Evolutionary conservation across 2,797 vertebrate genomes (phyloP).

Genomic region (Gallinago stenura): DNA sequence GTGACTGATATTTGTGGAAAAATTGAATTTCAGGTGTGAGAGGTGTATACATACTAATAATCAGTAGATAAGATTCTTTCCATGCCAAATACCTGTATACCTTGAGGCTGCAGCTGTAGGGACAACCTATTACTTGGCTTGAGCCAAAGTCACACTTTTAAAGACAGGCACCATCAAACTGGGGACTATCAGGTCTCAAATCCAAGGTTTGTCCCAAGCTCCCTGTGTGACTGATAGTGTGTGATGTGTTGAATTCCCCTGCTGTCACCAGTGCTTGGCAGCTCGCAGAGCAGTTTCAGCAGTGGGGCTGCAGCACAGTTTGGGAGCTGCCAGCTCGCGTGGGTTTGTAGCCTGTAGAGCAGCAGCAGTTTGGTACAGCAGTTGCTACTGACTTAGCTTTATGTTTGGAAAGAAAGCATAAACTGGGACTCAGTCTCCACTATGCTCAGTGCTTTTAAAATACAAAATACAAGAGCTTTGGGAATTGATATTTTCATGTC

Average conservation of each 20-base stretch:
- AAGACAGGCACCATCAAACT: not conserved
- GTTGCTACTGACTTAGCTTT: not conserved
- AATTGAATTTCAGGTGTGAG: not conserved
- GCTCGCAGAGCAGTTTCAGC: not conserved
- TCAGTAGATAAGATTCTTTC: not conserved
- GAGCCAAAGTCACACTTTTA: not conserved
- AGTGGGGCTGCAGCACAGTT: not conserved
- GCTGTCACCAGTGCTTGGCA: not conserved
- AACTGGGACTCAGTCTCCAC: not conserved
- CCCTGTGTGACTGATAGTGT: not conserved
- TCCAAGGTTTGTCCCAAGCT: not conserved
- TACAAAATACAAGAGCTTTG: not conserved
- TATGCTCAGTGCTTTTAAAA: not conserved
- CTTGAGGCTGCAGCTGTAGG: not conserved
- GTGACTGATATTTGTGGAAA: not conserved
- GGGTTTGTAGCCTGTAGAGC: not conserved
- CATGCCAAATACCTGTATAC: accelerated
- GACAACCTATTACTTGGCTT: not conserved
- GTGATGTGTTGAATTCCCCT: not conserved
- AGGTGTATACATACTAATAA: not conserved
- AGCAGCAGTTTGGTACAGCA: not conserved
- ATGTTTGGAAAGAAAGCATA: not conserved
- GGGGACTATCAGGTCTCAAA: not conserved
- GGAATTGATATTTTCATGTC: not conserved
- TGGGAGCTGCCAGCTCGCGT: conserved; percentile 16